These are phyloP conservation scores for Rhinichthys osculus DNA, from an alignment of 2,797 vertebrate species.

Conservation along the genomic window DNA sequence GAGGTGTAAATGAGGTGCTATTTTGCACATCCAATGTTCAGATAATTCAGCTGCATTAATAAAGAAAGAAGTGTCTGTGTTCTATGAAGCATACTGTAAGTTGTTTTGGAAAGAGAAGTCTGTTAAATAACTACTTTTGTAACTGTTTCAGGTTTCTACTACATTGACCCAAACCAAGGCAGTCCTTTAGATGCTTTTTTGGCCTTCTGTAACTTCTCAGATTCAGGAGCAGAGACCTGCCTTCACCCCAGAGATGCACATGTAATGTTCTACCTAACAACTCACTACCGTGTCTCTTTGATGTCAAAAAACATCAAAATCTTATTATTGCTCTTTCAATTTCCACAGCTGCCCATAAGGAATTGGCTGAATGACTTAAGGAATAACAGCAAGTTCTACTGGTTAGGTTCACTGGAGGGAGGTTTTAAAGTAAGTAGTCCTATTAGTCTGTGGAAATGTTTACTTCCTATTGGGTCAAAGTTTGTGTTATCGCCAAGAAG, in stretches of 20 bases:
- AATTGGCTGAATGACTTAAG: slow-evolving; percentile 83
- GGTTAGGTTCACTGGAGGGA: slow-evolving; percentile 83
- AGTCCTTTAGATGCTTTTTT: slow-evolving; percentile 83
- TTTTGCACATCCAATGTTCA: not conserved
- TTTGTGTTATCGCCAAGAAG: not conserved
- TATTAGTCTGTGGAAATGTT: not conserved
- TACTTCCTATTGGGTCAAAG: not conserved
- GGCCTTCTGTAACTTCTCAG: slow-evolving; percentile 88
- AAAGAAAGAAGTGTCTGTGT: not conserved
- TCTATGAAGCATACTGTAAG: not conserved
- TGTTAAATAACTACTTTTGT: not conserved
- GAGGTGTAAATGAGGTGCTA: not conserved
- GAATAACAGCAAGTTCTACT: slow-evolving; percentile 77
- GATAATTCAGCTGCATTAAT: not conserved
- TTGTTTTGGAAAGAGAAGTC: not conserved
- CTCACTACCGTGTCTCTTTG: slow-evolving; percentile 10
- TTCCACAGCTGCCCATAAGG: slow-evolving; percentile 81
- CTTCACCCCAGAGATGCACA: slow-evolving; percentile 79
- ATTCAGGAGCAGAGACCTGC: slow-evolving; percentile 82
- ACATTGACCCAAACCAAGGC: slow-evolving; percentile 93
- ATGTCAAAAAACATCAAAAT: slow-evolving; percentile 10
- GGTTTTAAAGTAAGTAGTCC: slow-evolving; percentile 79
- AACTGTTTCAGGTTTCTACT: slow-evolving; percentile 83
- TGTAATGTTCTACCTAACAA: slow-evolving; percentile 67
- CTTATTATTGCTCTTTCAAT: slow-evolving; percentile 16